Conservation (phyloP, 1,140 invertebrate genomes). For the Lasaia peninsularis region DNA sequence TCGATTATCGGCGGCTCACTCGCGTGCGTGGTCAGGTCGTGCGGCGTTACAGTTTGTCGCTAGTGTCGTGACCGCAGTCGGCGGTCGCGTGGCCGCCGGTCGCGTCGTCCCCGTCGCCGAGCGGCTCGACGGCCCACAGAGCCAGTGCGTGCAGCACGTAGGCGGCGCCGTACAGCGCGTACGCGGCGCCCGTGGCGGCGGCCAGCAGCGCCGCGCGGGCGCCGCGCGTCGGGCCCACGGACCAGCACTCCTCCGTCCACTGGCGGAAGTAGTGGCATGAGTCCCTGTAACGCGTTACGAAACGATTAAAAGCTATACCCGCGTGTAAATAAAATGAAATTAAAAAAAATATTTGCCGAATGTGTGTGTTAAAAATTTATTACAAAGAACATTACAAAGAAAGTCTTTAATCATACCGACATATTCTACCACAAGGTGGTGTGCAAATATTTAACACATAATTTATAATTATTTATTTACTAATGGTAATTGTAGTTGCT, state of each 20-base stretch:
- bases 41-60: neutral
- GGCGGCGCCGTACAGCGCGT: constrained; percentile 38
- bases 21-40: too few relatives aligned
- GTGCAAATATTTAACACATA: too few relatives aligned
- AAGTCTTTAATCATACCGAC: too few relatives aligned
- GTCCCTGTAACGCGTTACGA: constrained; percentile 37
- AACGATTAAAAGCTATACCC: neutral
- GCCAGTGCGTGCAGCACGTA: constrained; percentile 31
- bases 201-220: constrained; percentile 31
- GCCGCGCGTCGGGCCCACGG: constrained; percentile 17
- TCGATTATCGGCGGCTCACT: too few relatives aligned
- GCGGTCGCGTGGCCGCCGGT: constrained; percentile 16
- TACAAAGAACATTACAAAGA: too few relatives aligned
- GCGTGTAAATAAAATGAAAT: too few relatives aligned
- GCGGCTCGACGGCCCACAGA: constrained; percentile 51
- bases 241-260: constrained; percentile 48
- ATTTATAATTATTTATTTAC: too few relatives aligned
- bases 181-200: constrained; percentile 32
- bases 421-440: too few relatives aligned
- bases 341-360: too few relatives aligned
- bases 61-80: constrained; percentile 29
- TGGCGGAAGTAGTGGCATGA: constrained; percentile 43
- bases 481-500: too few relatives aligned
- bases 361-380: too few relatives aligned
- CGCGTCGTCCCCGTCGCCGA: constrained; percentile 33